Base-by-base conservation (phyloP, 2,113 vertebrate species). In the Galeopterus variegatus region DNA sequence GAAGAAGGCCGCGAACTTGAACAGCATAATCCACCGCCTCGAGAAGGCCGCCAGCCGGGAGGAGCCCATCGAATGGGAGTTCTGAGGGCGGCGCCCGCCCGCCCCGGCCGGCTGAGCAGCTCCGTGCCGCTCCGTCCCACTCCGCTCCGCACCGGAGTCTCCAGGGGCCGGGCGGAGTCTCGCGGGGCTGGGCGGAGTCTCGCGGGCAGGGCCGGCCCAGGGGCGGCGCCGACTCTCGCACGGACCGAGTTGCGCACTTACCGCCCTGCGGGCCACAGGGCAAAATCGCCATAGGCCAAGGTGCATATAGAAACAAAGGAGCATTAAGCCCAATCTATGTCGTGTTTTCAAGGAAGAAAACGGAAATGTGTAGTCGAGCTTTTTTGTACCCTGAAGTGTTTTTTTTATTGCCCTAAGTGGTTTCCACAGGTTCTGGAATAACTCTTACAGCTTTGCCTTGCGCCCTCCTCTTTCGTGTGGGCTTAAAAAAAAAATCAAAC, bases 371-470 rank as follows among this genome's bases (percentile, higher is more conserved):
- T 99, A 99, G 98, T 99, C 98, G 94, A 99, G 99, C 99, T 99
- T 99, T 99, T 99, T 99, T 99, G 98, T 99, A 99, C 99, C 99
- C 99, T 99, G 99, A 99, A 99, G 98, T 99, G 99, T 99, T 99
- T 99, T 99, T 99, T 99, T 98, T 98, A 99, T 99, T 99, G 99
- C 99, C 99, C 99, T 99, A 99, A 99, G 99, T 99, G 99, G 99
- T 99, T 99, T 99, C 99, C 99, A 99, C 99, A 98, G 97, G 99
- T 99, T 99, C 98, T 99, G 98, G 99, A 99, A 99, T 99, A 99
- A 99, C 99, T 99, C 99, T 99, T 99, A 99, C 99, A 99, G 99
- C 99, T 99, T 99, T 99, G 99, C 99, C 99, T 99, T 99, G 99
- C 98, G 99, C 99, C 99, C 99, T 99, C 98, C 98, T 98, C 98